Conservation (phyloP, 1,140 invertebrate species). For the Phenacoccus solenopsis region DNA sequence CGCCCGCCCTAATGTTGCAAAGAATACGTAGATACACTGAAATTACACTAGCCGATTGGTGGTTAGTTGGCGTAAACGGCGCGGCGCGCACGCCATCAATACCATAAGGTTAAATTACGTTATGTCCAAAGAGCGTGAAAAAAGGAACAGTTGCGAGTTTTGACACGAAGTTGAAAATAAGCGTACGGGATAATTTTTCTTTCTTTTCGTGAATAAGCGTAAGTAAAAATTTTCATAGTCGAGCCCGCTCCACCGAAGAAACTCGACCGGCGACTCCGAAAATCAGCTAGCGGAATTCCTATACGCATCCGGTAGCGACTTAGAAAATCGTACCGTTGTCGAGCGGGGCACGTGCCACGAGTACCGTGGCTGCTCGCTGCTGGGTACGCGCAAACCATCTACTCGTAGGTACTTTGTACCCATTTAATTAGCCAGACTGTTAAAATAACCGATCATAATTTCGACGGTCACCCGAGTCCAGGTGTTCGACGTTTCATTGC, state of each 20-base stretch:
- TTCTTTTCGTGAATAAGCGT: no score
- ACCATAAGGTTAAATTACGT: conserved; percentile 2
- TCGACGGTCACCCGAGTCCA: neutral
- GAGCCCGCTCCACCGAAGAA: neutral
- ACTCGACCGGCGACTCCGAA: neutral
- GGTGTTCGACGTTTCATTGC: neutral
- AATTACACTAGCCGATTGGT: no score
- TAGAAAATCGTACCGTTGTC: neutral
- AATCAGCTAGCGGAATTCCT: conserved; percentile 1
- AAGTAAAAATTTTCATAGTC: neutral
- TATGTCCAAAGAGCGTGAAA: neutral
- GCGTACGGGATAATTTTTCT: neutral
- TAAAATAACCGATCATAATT: neutral
- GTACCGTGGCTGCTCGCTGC: neutral
- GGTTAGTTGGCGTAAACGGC: no score
- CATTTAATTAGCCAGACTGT: neutral
- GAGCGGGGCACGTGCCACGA: neutral
- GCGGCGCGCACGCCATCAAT: neutral
- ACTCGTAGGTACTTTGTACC: neutral
- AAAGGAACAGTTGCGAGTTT: neutral
- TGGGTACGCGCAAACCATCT: no score
- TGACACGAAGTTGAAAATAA: neutral
- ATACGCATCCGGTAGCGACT: neutral
- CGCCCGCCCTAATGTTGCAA: no score
- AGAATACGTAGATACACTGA: no score